Percentiles rank a stretch among this genome's conserved stretches.
phyloP scores from a whole-genome alignment of 2,113 vertebrate species.

The Sarotherodon lohbergeri region DNA sequence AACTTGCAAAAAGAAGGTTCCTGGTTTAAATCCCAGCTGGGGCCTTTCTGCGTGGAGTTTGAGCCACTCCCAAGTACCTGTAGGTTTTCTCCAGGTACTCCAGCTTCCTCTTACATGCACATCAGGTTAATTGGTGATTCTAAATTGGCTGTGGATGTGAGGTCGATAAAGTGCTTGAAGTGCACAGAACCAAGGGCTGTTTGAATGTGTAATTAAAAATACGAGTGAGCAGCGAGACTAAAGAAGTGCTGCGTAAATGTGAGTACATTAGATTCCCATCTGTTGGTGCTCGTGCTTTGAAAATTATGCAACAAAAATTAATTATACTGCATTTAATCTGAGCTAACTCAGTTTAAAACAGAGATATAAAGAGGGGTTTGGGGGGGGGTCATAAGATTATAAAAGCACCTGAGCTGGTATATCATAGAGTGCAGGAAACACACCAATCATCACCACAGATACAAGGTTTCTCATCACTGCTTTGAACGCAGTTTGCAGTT shows the following conservation, averaged over 20 bases:
- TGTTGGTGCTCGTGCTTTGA: not conserved
- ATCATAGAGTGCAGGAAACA: not conserved
- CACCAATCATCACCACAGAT: accelerated
- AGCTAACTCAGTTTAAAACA: not conserved
- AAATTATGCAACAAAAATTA: not conserved
- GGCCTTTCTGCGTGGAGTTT: not conserved
- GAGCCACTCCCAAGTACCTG: not conserved
- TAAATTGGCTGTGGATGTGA: not conserved
- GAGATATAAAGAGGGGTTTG: too few species aligned
- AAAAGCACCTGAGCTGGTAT: not conserved
- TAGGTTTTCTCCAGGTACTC: not conserved
- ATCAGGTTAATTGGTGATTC: not conserved
- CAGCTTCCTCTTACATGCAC: not conserved
- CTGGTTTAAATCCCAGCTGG: not conserved
- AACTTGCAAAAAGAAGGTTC: not conserved
- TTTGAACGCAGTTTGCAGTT: not conserved
- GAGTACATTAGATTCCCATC: not conserved
- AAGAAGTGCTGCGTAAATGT: not conserved
- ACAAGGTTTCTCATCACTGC: not conserved
- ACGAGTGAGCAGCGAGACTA: not conserved
- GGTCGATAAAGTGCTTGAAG: accelerated
- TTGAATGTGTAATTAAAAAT: not conserved
- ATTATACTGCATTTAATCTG: not conserved
- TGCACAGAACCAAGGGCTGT: not conserved
- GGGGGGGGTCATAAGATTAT: not conserved